phyloP scores from a whole-genome alignment of 2,888 invertebrate species.

The Microdon myrmicae region DNA sequence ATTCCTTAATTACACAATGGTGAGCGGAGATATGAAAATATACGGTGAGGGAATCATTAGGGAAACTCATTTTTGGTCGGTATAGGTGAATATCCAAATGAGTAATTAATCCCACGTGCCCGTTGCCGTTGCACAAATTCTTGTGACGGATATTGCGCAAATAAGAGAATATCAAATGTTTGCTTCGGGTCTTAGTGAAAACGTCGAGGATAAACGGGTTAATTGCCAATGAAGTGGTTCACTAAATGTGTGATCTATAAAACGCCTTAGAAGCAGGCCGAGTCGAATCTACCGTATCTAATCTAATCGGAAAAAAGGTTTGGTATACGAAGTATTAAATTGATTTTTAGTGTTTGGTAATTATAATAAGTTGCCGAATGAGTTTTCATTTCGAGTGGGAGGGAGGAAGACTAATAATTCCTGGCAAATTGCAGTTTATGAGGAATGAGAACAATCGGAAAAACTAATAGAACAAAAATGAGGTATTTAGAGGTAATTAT shows the following conservation, averaged over 20 bases:
- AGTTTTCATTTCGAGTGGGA: too few relatives aligned
- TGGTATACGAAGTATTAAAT: conserved; percentile 39
- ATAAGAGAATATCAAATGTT: conserved; percentile 30
- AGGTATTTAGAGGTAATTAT: too few relatives aligned
- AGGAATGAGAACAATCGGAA: too few relatives aligned
- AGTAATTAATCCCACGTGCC: conserved; percentile 37
- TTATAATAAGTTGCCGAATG: conserved; percentile 27
- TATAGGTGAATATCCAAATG: conserved; percentile 40
- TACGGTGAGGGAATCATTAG: too few relatives aligned
- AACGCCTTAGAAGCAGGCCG: too few relatives aligned
- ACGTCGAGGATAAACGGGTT: conserved; percentile 21
- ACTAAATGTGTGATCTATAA: too few relatives aligned
- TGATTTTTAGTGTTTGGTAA: conserved; percentile 47
- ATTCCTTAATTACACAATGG: conserved; percentile 33
- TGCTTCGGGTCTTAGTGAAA: conserved; percentile 15
- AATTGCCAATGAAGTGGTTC: conserved; percentile 3
- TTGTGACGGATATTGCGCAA: conserved; percentile 19
- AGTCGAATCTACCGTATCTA: conserved; percentile 22
- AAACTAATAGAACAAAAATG: too few relatives aligned
- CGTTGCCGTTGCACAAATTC: conserved; percentile 22
- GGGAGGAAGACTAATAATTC: too few relatives aligned
- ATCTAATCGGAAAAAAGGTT: conserved; percentile 41
- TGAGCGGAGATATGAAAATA: not conserved
- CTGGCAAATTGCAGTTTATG: too few relatives aligned
- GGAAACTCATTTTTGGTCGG: conserved; percentile 17